Base-by-base conservation (phyloP, 2,888 invertebrate genomes). In the Blastobasis adustella region DNA sequence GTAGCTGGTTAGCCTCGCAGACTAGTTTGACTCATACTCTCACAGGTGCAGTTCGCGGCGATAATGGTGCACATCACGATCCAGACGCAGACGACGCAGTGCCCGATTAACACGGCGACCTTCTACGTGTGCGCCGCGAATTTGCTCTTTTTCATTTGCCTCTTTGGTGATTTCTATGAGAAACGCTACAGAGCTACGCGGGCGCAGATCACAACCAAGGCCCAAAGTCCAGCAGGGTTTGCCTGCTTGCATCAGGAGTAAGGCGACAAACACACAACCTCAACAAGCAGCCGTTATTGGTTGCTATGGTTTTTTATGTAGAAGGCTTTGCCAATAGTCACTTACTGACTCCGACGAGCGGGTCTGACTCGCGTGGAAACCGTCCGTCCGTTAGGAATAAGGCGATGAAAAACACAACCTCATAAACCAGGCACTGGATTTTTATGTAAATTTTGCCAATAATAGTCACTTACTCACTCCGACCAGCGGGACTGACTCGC, bases 11-110 rank as follows among this genome's bases (percentile, higher is more conserved):
- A n/a, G n/a, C n/a, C n/a, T n/a, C n/a, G n/a, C n/a, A n/a, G n/a
- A n/a, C n/a, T n/a, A n/a, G n/a, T n/a, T n/a, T n/a, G n/a, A n/a
- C n/a, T n/a, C n/a, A n/a, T n/a, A n/a, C n/a, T n/a, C n/a, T n/a
- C n/a, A n/a, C n/a, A 73, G 73, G 51, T 65, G 8, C 73, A 75
- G 53, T 73, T 73, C 49, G 51, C 68, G 9, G 44, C 71, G 9
- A 61, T 66, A 4, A 62, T 66, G 46, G 46, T 49, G 2, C 71
- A 73, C 47, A 53, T 73, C 9, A 51, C 64, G 6, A 50, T 71
- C 6, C 73, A 70, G 47, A 62, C 66, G 0, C 65, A 60, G 51
- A 65, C 61, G 0, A 58, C 69, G 0, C 51, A 63, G 10, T 75
- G 74, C 48, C 74, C 73, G 1, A 67, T 72, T 57, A 63, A 62